Evolutionary conservation across 2,888 invertebrate species (phyloP), one percentile per base, ranked within the genome.

Genomic region (Agonopterix arenella): DNA sequence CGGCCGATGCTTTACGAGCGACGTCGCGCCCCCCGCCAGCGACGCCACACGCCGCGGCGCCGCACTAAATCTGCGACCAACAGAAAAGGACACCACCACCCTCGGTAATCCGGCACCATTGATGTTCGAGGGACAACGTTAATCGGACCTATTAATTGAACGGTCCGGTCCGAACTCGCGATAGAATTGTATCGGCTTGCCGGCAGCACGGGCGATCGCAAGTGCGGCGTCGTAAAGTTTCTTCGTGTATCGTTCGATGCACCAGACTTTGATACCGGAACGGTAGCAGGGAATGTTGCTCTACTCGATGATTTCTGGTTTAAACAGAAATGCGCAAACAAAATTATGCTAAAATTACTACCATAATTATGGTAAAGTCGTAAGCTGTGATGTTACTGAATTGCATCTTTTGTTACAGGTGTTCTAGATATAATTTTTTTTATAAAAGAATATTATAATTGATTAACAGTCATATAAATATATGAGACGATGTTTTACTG

Each of bases 191-290:
- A 82, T 74, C 82, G 76, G 80, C 76, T 74, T 36, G 77, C 77
- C 76, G 74, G 77, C 76, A 73, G 76, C 78, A 75, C 84, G 80
- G 75, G 70, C 73, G 84, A 71, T 73, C 75, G 76, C 86, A 78
- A 85, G 86, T 85, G 84, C 84, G 84, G 79, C 80, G 76, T 84
- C 88, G 85, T 88, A 88, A 86, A 89, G 86, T 88, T 88, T 88
- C 85, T 88, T 86, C 80, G 82, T 86, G 86, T 88, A 88, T 89
- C 86, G 88, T 88, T 84, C 88, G 86, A 88, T 88, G 86, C 88
- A 86, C 86, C 86, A 84, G 83, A 84, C 86, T 79, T 78, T 84
- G 84, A 82, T 84, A 84, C 80, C 80, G 69, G 73, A 68, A 62
- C 61, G 72, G 60, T 54, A 60, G 76, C 50, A 62, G 42, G 49